phyloP scores from a whole-genome alignment of 2,797 vertebrate species.

The Eremophila alpestris region DNA sequence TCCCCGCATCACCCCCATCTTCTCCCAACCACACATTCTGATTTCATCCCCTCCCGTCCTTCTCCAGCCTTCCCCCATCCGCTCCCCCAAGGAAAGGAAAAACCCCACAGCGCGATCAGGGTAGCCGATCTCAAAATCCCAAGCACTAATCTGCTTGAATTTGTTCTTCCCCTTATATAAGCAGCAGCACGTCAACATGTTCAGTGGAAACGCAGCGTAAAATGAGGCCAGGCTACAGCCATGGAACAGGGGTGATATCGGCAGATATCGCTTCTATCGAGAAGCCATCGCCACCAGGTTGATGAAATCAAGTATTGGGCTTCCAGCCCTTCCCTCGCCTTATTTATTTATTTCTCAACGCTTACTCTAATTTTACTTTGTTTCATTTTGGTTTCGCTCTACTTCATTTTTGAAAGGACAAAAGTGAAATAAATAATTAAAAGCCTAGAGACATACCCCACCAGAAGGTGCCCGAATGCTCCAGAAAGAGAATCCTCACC shows the following conservation, averaged over 20 bases:
- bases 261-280: slow-evolving; percentile 56
- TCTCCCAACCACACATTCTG: slow-evolving; percentile 49
- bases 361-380: not conserved
- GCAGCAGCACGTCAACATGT: slow-evolving; percentile 80
- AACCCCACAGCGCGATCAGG: slow-evolving; percentile 74
- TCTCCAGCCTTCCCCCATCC: slow-evolving; percentile 58
- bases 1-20: slow-evolving; percentile 74
- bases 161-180: slow-evolving; percentile 82
- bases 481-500: slow-evolving; percentile 70
- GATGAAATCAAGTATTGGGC: slow-evolving; percentile 46
- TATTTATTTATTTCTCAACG: slow-evolving; percentile 33
- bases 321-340: not conserved
- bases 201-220: slow-evolving; percentile 76
- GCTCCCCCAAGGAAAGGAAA: slow-evolving; percentile 73
- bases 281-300: slow-evolving; percentile 55
- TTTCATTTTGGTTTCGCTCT: slow-evolving; percentile 7
- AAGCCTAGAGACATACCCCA: slow-evolving; percentile 50
- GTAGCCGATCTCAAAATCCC: slow-evolving; percentile 80
- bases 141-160: slow-evolving; percentile 79
- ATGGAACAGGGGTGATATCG: slow-evolving; percentile 60
- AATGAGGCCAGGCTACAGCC: slow-evolving; percentile 73
- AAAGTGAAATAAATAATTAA: slow-evolving; percentile 65
- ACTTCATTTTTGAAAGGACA: slow-evolving; percentile 39
- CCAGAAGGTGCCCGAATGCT: slow-evolving; percentile 71
- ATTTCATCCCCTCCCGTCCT: slow-evolving; percentile 59